These are phyloP conservation scores for Samia ricini DNA, from an alignment of 1,140 invertebrate species.

Conservation along the genomic window DNA sequence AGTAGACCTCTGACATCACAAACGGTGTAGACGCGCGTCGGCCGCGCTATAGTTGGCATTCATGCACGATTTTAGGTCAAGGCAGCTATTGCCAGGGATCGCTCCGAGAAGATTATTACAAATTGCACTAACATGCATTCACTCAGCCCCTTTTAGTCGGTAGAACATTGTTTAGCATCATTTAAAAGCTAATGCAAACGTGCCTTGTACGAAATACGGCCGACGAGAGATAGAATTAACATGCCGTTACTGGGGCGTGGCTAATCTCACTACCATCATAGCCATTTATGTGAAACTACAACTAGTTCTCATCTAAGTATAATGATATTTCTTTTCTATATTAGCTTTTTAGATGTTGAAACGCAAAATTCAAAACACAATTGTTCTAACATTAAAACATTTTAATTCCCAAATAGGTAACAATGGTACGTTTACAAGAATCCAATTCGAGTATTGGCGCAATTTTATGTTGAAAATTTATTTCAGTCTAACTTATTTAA, in stretches of 20 bases:
- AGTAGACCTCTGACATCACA: constrained; percentile 24
- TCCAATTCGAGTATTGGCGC: too few relatives aligned
- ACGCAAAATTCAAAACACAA: not conserved
- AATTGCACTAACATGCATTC: constrained; percentile 43
- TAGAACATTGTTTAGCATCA: constrained; percentile 24
- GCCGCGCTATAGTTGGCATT: constrained; percentile 8
- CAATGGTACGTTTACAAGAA: too few relatives aligned
- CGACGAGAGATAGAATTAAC: not conserved
- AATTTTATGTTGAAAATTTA: too few relatives aligned
- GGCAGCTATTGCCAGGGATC: constrained; percentile 35
- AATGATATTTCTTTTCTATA: constrained; percentile 1
- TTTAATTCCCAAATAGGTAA: too few relatives aligned
- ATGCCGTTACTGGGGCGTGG: constrained; percentile 8
- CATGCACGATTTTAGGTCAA: constrained; percentile 47
- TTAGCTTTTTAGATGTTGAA: not conserved
- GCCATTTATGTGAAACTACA: constrained; percentile 4
- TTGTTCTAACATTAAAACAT: not conserved
- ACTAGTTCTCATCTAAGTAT: not conserved
- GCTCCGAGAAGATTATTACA: constrained; percentile 43
- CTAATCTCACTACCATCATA: not conserved
- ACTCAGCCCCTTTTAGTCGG: constrained; percentile 16
- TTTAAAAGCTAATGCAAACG: constrained; percentile 23
- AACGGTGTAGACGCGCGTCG: constrained; percentile 22
- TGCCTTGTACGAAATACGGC: constrained; percentile 12
- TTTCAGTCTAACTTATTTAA: too few relatives aligned